Evolutionary conservation across 2,113 vertebrate genomes (phyloP).

Genomic region (Menidia beryllina): DNA sequence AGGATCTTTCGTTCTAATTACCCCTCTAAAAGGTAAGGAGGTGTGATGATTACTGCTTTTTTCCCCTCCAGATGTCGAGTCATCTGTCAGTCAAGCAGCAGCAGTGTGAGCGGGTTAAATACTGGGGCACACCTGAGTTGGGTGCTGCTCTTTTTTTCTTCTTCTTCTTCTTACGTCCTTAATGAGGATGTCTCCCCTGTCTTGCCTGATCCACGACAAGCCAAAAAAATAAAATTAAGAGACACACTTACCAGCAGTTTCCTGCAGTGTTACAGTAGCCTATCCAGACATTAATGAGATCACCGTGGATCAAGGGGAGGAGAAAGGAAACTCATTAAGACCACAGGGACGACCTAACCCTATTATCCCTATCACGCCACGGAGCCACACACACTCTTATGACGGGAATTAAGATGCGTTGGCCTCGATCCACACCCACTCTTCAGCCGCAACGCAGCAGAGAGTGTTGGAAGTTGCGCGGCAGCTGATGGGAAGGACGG

Average conservation of each 20-base stretch:
- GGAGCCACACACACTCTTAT: constrained; percentile 71
- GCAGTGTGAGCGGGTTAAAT: constrained; percentile 35
- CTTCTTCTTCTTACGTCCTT: constrained; percentile 8
- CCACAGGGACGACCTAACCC: constrained; percentile 76
- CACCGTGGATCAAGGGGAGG: constrained; percentile 67
- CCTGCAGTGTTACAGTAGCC: constrained; percentile 54
- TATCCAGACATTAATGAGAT: constrained; percentile 74
- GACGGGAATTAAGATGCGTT: constrained; percentile 77
- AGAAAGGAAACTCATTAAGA: constrained; percentile 78
- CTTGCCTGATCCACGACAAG: constrained; percentile 43
- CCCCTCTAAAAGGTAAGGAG: constrained; percentile 16
- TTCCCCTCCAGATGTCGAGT: background rate
- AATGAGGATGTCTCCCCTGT: constrained; percentile 3
- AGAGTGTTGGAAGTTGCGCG: constrained; percentile 57
- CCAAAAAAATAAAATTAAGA: constrained; percentile 49
- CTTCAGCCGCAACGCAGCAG: constrained; percentile 55
- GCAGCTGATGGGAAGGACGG: constrained; percentile 68
- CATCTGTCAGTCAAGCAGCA: constrained; percentile 38
- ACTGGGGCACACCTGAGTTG: constrained; percentile 47
- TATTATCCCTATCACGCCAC: constrained; percentile 76
- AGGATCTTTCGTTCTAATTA: constrained; percentile 17
- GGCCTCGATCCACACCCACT: constrained; percentile 72
- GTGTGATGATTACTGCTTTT: constrained; percentile 2
- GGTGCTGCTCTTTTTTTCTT: constrained; percentile 32
- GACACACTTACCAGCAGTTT: constrained; percentile 55